Evolutionary conservation across 2,888 invertebrate species (phyloP).

Genomic region (Loripinus fragilis): DNA sequence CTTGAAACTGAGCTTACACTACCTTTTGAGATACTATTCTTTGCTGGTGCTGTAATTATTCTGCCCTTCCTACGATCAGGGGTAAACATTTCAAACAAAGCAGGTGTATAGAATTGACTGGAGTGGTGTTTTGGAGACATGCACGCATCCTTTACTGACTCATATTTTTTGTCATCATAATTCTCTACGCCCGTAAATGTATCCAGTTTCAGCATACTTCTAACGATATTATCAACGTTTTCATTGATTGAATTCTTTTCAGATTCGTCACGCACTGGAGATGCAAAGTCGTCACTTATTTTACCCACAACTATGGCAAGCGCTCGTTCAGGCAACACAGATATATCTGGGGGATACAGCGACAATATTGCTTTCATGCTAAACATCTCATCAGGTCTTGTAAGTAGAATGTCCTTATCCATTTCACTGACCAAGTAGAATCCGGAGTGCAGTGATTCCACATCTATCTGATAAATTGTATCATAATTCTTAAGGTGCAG

Average conservation of each 20-base stretch:
- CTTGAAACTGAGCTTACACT: background rate
- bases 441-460: background rate
- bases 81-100: background rate
- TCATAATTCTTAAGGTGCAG: background rate
- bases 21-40: background rate
- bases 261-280: background rate
- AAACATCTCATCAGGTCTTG: background rate
- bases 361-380: background rate
- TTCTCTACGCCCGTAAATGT: background rate
- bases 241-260: background rate
- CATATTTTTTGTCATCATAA: background rate
- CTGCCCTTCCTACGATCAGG: background rate
- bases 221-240: background rate
- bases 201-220: background rate
- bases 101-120: background rate
- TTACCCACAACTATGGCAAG: background rate
- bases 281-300: background rate
- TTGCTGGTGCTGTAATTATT: background rate
- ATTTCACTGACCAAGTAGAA: slow-evolving; percentile 13
- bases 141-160: background rate
- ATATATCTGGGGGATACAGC: slow-evolving; percentile 5
- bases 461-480: background rate
- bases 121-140: slow-evolving; percentile 2
- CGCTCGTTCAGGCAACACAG: background rate
- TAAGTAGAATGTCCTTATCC: background rate